Base-by-base conservation (phyloP, 2,888 invertebrate species). In the Noctua janthina region DNA sequence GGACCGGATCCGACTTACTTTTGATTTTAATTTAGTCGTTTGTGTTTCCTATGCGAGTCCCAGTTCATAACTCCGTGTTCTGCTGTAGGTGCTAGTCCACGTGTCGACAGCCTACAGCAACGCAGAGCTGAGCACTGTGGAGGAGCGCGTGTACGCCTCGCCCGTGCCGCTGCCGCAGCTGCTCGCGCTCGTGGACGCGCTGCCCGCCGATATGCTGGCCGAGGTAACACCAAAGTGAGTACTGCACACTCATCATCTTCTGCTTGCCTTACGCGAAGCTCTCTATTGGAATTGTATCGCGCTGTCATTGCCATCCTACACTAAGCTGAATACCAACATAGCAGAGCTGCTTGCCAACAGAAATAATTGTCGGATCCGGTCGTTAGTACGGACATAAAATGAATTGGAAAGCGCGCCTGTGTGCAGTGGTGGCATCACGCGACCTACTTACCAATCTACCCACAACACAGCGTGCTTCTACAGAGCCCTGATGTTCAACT, bases 91-190 rank as follows among this genome's bases (percentile, higher is more conserved):
- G 0, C 95, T 98, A 39, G 95, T 99, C 5, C 98, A 99, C 94
- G 98, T 99, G 0, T 99, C 99, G 0, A 99, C 99, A 0, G 98
- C 99, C 0, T 99, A 99, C 95, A 98, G 98, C 82, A 98, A 99
- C 94, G 98, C 98, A 23, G 98, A 99, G 88, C 97, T 97, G 70
- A 92, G 96, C 2, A 95, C 96, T 1, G 97, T 99, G 1, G 98
- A 98, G 77, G 99, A 99, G 94, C 96, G 97, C 76, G 97, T 99
- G 29, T 98, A 99, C 94, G 97, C 98, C 1, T 92, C 97, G 0
- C 97, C 97, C 0, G 96, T 97, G 0, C 97, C 98, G 78, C 98
- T 98, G 97, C 94, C 95, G 10, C 96, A 97, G 8, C 95, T 98
- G 23, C 97, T 98, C 20, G 96, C 97, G 75, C 93, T 98, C 10